Base-by-base conservation (phyloP, 2,113 vertebrate species). In the Melanerpes aurifrons region DNA sequence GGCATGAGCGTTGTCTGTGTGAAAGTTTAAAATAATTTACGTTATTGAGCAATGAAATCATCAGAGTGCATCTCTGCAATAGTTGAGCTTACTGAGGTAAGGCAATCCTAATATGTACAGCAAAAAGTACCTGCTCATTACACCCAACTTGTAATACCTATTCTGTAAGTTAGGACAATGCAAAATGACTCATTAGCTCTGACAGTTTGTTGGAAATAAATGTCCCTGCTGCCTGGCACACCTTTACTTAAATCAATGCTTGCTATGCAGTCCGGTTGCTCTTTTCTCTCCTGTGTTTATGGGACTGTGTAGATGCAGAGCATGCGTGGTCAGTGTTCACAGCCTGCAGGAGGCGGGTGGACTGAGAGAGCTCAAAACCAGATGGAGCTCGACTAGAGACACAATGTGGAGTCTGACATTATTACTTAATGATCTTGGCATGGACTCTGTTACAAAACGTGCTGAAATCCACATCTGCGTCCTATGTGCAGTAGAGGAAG, bases 391-490 rank as follows among this genome's bases (percentile, higher is more conserved):
- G 2, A 29, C 66, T 56, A 31, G 85, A 81, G 76, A n/a, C 12
- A 1, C 83, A 13, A 75, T 31, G 73, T 45, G 24, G 85, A 85
- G 62, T 13, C 54, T 89, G 89, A 66, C 14, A 1, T 83, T 69
- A 18, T 68, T 77, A n/a, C 72, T 82, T 75, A 62, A 92, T 90
- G 79, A 40, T 86, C 66, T 96, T 95, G 89, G 90, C 76, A 12
- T 72, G 66, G 25, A 0, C 66, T 78, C 5, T 19, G 10, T 72
- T 86, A 86, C 54, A 86, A 53, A 92, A 83, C 11, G 82, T 94
- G 91, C 89, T 84, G 83, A 88, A 90, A 89, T 72, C n/a, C 81
- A 82, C 91, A 68, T 66, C 71, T 88, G 73, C 81, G 90, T 80
- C 53, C 80, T 85, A 2, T 77, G 66, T 4, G 0, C 53, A 88